These are phyloP conservation scores for Gambusia affinis DNA, from an alignment of 2,113 vertebrate genomes.

Conservation along the genomic window DNA sequence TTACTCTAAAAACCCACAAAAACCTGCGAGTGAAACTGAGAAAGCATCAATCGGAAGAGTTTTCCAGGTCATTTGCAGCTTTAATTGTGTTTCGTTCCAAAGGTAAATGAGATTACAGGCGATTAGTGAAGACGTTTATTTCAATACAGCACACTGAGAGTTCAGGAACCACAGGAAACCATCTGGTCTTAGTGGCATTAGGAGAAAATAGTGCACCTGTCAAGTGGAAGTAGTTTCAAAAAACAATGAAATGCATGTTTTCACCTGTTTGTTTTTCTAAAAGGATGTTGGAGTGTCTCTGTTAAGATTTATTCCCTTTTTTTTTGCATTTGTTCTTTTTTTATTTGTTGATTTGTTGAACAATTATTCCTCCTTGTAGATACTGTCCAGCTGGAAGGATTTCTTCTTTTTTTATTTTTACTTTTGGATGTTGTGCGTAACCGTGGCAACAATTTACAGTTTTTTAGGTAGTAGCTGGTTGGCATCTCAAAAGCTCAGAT, in stretches of 20 bases:
- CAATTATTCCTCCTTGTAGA: no score
- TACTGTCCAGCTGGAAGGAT: no score
- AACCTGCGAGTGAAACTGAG: background rate
- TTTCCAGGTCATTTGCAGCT: background rate
- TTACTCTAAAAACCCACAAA: background rate
- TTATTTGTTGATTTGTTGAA: no score
- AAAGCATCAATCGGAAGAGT: background rate
- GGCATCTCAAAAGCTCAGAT: no score
- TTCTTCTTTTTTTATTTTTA: no score
- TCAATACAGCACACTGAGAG: slow-evolving; percentile 38
- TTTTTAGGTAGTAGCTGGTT: no score
- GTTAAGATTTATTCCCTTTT: no score
- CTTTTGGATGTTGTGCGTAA: no score
- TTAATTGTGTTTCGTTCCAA: slow-evolving; percentile 6
- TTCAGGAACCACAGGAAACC: slow-evolving; percentile 11
- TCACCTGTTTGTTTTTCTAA: background rate
- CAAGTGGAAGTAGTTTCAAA: slow-evolving; percentile 5
- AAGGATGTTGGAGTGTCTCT: no score
- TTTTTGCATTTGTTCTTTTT: no score
- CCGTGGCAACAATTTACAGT: no score
- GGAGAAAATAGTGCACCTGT: slow-evolving; percentile 21
- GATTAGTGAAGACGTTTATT: slow-evolving; percentile 45
- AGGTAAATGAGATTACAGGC: slow-evolving; percentile 13
- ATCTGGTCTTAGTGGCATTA: background rate
- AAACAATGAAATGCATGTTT: background rate